Evolutionary conservation across 2,113 vertebrate species (phyloP).

Genomic region (Myotis yumanensis): DNA sequence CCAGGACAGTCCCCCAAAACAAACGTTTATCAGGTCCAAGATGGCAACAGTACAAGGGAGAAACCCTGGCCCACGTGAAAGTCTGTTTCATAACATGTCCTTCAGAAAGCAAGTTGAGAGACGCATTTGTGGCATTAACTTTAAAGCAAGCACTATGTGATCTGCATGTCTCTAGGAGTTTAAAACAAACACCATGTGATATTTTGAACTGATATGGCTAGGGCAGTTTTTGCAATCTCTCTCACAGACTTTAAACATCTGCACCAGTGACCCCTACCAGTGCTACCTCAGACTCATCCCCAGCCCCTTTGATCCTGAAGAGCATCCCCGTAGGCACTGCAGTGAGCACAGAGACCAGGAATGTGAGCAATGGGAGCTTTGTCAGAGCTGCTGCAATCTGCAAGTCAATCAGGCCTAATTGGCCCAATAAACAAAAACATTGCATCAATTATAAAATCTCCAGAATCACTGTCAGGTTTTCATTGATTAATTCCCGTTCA

Average conservation of each 20-base stretch:
- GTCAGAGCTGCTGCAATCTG: conserved; percentile 51
- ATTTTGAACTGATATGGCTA: neutral
- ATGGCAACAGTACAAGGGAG: neutral
- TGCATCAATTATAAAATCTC: conserved; percentile 59
- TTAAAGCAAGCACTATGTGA: neutral
- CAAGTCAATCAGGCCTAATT: conserved; percentile 66
- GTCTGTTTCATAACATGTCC: neutral
- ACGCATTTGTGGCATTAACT: neutral
- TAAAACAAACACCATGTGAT: neutral
- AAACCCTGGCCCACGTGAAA: neutral
- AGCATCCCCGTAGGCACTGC: neutral
- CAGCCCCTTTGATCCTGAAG: rapidly evolving
- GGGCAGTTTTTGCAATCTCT: neutral
- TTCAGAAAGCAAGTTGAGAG: neutral
- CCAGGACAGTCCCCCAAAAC: neutral
- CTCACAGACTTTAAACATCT: neutral
- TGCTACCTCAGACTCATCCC: neutral
- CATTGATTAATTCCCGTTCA: conserved; percentile 70
- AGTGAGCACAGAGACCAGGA: neutral
- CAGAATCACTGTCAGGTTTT: conserved; percentile 62
- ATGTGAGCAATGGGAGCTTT: neutral
- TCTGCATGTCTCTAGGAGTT: neutral
- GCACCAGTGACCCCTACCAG: neutral
- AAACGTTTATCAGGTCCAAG: neutral
- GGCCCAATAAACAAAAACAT: conserved; percentile 70